A percentile compares a stretch with the other conserved stretches of the same genome.
phyloP scores from a whole-genome alignment of 2,113 vertebrate species.

The Vulpes vulpes region DNA sequence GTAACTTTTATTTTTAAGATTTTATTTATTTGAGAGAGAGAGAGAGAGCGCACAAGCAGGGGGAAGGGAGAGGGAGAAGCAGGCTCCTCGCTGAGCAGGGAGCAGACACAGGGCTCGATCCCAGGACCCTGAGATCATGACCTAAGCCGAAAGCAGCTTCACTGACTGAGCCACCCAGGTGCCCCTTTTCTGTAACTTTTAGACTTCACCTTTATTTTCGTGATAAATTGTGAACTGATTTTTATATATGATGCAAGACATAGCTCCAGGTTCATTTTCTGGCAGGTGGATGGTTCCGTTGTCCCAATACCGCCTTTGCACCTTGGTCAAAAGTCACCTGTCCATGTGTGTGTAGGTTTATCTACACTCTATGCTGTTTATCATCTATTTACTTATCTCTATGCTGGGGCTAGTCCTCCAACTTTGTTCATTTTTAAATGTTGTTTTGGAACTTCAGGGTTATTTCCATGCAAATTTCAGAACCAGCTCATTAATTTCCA shows the following conservation, averaged over 20 bases:
- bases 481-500: not conserved
- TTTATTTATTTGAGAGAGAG: too few relatives aligned
- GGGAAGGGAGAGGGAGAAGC: too few relatives aligned
- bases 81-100: too few relatives aligned
- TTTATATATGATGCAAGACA: not conserved
- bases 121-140: too few relatives aligned
- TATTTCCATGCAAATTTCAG: not conserved
- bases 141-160: too few relatives aligned
- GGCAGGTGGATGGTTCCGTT: too few relatives aligned
- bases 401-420: rapidly evolving
- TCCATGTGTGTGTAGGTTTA: rapidly evolving
- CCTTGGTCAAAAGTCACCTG: not conserved
- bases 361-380: rapidly evolving
- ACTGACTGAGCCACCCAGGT: too few relatives aligned
- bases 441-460: not conserved
- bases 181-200: not conserved
- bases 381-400: not conserved
- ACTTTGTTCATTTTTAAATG: not conserved
- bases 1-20: too few relatives aligned
- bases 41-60: too few relatives aligned
- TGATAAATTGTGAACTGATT: not conserved
- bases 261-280: not conserved
- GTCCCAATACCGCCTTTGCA: rapidly evolving
- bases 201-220: not conserved
- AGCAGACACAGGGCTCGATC: too few relatives aligned